Evolutionary conservation across 2,797 vertebrate genomes (phyloP).

Genomic region (Sciaenops ocellatus): DNA sequence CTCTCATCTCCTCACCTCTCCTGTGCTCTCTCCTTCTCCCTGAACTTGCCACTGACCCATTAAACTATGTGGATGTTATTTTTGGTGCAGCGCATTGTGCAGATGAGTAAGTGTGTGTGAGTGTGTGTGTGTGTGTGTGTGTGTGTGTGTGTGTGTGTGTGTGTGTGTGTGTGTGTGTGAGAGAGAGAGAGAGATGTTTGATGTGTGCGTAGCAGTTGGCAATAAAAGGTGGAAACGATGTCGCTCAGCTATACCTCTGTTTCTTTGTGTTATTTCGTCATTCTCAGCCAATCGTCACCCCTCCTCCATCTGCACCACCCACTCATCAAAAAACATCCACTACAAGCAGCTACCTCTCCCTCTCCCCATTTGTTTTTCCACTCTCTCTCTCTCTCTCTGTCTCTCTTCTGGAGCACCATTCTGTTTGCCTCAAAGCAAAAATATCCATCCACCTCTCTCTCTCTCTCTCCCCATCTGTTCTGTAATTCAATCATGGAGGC

Average conservation of each 20-base stretch:
- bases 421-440: conserved; percentile 54
- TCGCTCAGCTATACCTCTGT: conserved; percentile 18
- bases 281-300: conserved; percentile 37
- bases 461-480: conserved; percentile 51
- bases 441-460: conserved; percentile 35
- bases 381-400: neutral
- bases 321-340: conserved; percentile 37
- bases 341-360: neutral
- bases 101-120: conserved; percentile 20
- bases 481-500: conserved; percentile 73
- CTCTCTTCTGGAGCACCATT: conserved; percentile 22
- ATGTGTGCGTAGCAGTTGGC: conserved; percentile 17
- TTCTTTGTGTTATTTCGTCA: conserved; percentile 59
- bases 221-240: conserved; percentile 31
- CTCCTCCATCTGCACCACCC: conserved; percentile 28
- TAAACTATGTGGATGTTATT: conserved; percentile 63
- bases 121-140: neutral
- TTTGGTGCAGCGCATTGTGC: conserved; percentile 49
- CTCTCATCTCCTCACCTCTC: conserved; percentile 7
- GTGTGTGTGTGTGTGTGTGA: neutral
- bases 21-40: conserved; percentile 32
- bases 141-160: neutral
- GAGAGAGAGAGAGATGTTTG: neutral
- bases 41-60: conserved; percentile 64
- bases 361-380: neutral